Evolutionary conservation across 2,113 vertebrate species (phyloP).

Genomic region (Poeciliopsis occidentalis): DNA sequence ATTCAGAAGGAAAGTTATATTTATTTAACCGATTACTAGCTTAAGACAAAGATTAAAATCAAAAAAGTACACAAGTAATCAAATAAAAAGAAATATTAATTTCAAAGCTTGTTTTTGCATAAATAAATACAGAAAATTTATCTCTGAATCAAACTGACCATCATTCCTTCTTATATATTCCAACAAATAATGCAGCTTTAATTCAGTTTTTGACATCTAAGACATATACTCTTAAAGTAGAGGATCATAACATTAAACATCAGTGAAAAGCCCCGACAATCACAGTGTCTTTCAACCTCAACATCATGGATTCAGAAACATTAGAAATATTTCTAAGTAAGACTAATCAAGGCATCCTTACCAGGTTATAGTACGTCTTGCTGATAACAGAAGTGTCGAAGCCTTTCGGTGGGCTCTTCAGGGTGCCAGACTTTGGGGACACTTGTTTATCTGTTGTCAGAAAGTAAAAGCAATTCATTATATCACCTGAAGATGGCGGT

Average conservation of each 20-base stretch:
- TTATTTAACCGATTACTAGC: background rate
- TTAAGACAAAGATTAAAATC: background rate
- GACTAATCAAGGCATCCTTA: constrained; percentile 70
- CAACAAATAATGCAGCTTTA: background rate
- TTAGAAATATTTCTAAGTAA: background rate
- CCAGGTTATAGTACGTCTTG: constrained; percentile 99
- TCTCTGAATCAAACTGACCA: background rate
- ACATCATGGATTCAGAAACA: no score
- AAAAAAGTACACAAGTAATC: background rate
- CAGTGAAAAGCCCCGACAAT: background rate
- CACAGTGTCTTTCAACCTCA: background rate
- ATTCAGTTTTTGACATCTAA: no score
- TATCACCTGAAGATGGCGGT: background rate
- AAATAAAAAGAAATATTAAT: background rate
- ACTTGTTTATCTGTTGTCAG: constrained; percentile 90
- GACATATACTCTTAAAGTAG: no score
- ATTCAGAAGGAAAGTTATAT: background rate
- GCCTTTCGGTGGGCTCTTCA: constrained; percentile 97
- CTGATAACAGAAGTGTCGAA: constrained; percentile 94
- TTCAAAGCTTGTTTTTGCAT: no score
- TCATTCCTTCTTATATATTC: background rate
- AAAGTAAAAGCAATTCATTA: constrained; percentile 4
- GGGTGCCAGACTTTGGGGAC: constrained; percentile 91
- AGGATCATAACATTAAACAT: background rate
- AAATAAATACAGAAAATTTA: background rate